Evolutionary conservation across 2,113 vertebrate genomes (phyloP), one percentile per base, ranked within the genome.

Genomic region (Epinephelus moara): DNA sequence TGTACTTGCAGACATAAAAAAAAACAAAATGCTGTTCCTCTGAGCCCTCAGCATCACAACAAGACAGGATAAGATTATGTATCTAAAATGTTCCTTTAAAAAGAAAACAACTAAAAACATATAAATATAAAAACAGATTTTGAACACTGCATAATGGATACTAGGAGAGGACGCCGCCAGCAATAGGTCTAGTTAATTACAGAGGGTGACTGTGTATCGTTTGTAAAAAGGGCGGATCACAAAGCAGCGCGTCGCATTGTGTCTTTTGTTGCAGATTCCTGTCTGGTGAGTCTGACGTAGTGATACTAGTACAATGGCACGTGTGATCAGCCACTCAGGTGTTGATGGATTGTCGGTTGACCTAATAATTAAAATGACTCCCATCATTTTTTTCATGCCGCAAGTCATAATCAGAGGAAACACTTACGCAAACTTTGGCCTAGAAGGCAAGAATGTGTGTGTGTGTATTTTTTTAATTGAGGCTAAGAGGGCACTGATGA

Each of bases 211-310:
- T 42, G 1, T 64, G 40, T 11, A 42, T 70, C 40, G 25, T 61
- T 53, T 37, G 15, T 72, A 15, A 69, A 78, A 52, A 40, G 4
- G 40, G 64, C 56, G 74, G 64, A 9, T 25, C 3, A 21, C 21
- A 37, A 25, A n/a, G 14, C 18, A n/a, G 42, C 10, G 10, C 3
- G 4, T 59, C 70, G 27, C 64, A 62, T 33, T 75, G 64, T 47
- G 8, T 74, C 27, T 78, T 73, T 78, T 61, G 73, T 80, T 64
- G 14, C 45, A 63, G 55, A 21, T 91, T 89, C 76, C 68, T 68
- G 91, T 84, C 62, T 37, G 80, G 76, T 81, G 66, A 88, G 89
- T 90, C 76, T 71, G 62, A 76, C 82, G 13, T 45, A 11, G 42
- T 45, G 42, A 45, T 45, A 45, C 42, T 45, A 33, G 73, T 83